phyloP scores from a whole-genome alignment of 1,140 invertebrate genomes.

The Listronotus oregonensis region DNA sequence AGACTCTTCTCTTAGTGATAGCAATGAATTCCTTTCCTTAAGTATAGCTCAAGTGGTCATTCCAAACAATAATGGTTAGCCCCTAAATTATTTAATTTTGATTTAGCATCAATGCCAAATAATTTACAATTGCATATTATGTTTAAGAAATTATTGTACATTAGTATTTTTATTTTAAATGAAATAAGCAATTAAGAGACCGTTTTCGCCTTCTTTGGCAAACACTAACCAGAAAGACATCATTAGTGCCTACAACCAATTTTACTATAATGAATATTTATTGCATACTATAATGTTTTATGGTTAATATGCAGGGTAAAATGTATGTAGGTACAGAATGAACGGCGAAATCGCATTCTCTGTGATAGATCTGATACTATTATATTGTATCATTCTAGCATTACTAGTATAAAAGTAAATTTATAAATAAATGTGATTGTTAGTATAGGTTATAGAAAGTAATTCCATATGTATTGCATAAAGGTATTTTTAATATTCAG shows the following conservation, averaged over 20 bases:
- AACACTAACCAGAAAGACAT: constrained; percentile 3
- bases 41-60: constrained; percentile 34
- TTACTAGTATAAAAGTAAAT: constrained; percentile 26
- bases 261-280: background rate
- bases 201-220: constrained; percentile 21
- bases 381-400: constrained; percentile 36
- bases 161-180: constrained; percentile 19
- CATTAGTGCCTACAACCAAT: background rate
- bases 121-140: constrained; percentile 6
- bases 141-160: constrained; percentile 14
- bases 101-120: constrained; percentile 21
- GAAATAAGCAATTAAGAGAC: constrained; percentile 25
- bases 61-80: constrained; percentile 23
- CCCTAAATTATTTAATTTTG: background rate
- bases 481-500: constrained; percentile 18
- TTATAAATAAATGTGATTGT: constrained; percentile 45
- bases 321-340: background rate
- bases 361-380: constrained; percentile 50
- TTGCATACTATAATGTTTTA: background rate
- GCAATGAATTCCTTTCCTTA: constrained; percentile 13
- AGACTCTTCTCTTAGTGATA: constrained; percentile 15
- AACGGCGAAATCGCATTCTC: constrained; percentile 44
- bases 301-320: constrained; percentile 1
- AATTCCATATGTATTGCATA: constrained; percentile 21
- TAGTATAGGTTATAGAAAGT: constrained; percentile 37